Evolutionary conservation across 2,113 vertebrate species (phyloP), one percentile per base, ranked within the genome.

Genomic region (Coptodon bakossiorum): DNA sequence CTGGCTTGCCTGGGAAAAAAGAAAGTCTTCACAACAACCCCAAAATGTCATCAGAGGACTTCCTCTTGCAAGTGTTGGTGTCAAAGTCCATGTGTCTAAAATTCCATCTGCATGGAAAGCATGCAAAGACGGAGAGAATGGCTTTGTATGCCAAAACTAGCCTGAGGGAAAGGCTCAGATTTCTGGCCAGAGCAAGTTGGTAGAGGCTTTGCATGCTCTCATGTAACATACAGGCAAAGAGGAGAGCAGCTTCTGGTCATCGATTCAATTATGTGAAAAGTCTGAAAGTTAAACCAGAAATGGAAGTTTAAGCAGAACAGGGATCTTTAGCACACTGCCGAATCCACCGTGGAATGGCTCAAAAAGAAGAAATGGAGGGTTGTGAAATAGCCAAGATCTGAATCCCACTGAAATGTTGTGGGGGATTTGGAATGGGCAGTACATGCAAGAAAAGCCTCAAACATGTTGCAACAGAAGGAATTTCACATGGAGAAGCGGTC

Each of bases 151-250:
- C 16, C 45, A 52, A 78, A 78, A 52, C 16, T 31, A 50, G 85
- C 5, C 96, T 93, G 83, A 97, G 96, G 24, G 95, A 85, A 0
- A 91, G 68, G 4, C 83, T 95, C n/a, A 98, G 83, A 7, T 91
- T 93, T 54, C 91, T 91, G 4, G 95, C 82, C 10, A 98, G 6
- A 14, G 97, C 95, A 76, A 97, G 93, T 1, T 91, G 92, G 7
- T 95, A 89, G 45, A 98, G 95, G 0, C 3, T 6, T 17, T 68
- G 63, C 63, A 38, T 52, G 17, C 27, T 3, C 45, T 52, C 73
- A 9, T 52, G 73, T 31, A 34, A 19, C 27, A 52, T 13, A n/a
- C 27, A 27, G 40, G 22, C 40, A 78, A 52, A 7, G 10, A 34
- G 14, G 10, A 52, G 73, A 16, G 31, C 34, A 56, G 22, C 79